Conservation (phyloP, 2,113 vertebrate species). For the Vanacampus margaritifer region DNA sequence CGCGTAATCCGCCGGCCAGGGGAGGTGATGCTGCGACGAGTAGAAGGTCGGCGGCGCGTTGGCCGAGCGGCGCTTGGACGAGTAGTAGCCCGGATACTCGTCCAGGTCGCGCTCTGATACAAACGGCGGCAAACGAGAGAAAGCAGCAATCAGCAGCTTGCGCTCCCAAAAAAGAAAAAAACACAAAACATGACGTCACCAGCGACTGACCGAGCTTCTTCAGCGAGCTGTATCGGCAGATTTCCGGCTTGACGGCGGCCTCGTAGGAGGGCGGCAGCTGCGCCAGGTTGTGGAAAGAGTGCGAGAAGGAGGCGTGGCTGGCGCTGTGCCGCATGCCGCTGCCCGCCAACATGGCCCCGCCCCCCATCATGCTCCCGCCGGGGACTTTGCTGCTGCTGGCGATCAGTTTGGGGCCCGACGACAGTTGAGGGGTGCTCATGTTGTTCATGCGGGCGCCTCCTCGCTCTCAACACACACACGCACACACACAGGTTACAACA, state of each 20-base stretch:
- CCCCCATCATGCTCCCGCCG: not conserved
- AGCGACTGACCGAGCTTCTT: slow-evolving; percentile 82
- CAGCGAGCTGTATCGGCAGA: slow-evolving; percentile 85
- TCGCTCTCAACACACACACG: slow-evolving; percentile 52
- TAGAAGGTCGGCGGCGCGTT: slow-evolving; percentile 73
- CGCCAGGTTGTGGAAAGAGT: slow-evolving; percentile 90
- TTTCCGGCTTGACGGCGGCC: slow-evolving; percentile 75
- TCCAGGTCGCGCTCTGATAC: slow-evolving; percentile 83
- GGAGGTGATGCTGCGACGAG: slow-evolving; percentile 76
- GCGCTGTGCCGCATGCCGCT: slow-evolving; percentile 73
- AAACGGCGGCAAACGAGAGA: too few relatives aligned
- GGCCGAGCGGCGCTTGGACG: slow-evolving; percentile 74
- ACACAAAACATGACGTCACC: not conserved
- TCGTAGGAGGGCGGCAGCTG: slow-evolving; percentile 88
- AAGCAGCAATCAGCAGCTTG: not conserved
- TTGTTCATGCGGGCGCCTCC: slow-evolving; percentile 74
- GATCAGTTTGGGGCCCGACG: slow-evolving; percentile 65
- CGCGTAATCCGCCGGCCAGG: slow-evolving; percentile 69
- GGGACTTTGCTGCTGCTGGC: slow-evolving; percentile 50
- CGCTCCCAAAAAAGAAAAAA: not conserved
- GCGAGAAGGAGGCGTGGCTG: slow-evolving; percentile 78
- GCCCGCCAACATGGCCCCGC: slow-evolving; percentile 10
- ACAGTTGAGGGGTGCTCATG: slow-evolving; percentile 58
- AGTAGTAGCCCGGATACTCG: slow-evolving; percentile 82
- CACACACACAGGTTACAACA: not conserved